Evolutionary conservation across 64 coral and sea anemone species (phyloP).

Genomic region (Anthopleura sola): DNA sequence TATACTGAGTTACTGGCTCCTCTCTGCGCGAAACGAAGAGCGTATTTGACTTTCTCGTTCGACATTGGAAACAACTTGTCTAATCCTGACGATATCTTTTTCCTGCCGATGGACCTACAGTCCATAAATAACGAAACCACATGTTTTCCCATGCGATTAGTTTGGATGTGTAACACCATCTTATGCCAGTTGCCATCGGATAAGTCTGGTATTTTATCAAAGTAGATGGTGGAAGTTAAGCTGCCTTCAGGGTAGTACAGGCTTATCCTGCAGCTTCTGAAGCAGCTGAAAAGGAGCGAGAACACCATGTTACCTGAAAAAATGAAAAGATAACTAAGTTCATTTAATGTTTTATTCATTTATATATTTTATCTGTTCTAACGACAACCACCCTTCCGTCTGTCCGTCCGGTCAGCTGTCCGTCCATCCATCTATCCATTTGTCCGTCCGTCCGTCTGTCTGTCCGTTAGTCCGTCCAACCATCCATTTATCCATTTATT

Average conservation of each 20-base stretch:
- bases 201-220: constrained; percentile 23
- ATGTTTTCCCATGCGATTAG: constrained; percentile 19
- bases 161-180: constrained; percentile 29
- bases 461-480: no score
- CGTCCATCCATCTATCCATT: not conserved
- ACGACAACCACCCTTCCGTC: no score
- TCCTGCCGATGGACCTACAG: constrained; percentile 24
- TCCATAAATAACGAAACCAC: constrained; percentile 35
- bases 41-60: constrained; percentile 12
- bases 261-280: constrained; percentile 37
- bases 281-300: constrained; percentile 33
- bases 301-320: constrained; percentile 26
- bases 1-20: constrained; percentile 13
- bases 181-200: constrained; percentile 55
- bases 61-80: constrained; percentile 8
- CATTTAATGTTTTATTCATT: not conserved
- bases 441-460: not conserved
- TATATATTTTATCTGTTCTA: not conserved
- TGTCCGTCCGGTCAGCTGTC: not conserved
- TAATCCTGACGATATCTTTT: constrained; percentile 10
- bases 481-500: no score
- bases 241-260: constrained; percentile 45
- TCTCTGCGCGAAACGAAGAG: constrained; percentile 42
- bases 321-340: not conserved
- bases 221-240: constrained; percentile 2